Conservation (phyloP, 92 coral and sea anemone species). For the Zoanthus solanderi region DNA sequence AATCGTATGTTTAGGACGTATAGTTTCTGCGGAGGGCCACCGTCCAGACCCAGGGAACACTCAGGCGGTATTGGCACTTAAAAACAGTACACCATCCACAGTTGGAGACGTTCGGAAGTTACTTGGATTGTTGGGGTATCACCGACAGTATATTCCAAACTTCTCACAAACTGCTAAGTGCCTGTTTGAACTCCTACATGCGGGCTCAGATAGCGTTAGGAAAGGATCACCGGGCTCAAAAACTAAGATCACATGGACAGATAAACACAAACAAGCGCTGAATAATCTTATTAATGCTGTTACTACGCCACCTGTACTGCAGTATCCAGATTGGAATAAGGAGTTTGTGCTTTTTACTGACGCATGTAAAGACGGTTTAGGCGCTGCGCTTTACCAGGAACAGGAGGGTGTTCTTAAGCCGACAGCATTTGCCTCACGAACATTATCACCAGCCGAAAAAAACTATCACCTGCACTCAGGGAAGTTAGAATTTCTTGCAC, state of each 20-base stretch:
- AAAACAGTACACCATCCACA: constrained; percentile 30
- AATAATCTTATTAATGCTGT: constrained; percentile 21
- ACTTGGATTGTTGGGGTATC: constrained; percentile 54
- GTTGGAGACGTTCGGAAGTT: constrained; percentile 53
- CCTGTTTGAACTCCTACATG: constrained; percentile 29
- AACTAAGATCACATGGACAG: constrained; percentile 21
- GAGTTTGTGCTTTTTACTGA: constrained; percentile 44
- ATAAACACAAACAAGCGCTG: constrained; percentile 28
- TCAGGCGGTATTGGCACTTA: constrained; percentile 44
- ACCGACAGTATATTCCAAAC: constrained; percentile 50
- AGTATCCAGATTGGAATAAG: constrained; percentile 39
- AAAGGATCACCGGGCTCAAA: constrained; percentile 31
- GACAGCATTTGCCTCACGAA: constrained; percentile 39
- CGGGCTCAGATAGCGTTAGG: background rate
- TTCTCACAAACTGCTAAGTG: constrained; percentile 54
- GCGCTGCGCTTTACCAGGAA: constrained; percentile 51
- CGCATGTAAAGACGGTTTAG: constrained; percentile 56
- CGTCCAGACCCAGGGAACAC: constrained; percentile 52
- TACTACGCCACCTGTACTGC: constrained; percentile 30
- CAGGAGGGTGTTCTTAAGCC: constrained; percentile 8
- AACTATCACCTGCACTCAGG: background rate
- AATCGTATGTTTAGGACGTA: constrained; percentile 47
- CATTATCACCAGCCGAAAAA: background rate
- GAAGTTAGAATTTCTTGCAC: background rate
- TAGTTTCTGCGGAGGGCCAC: constrained; percentile 50